These are phyloP conservation scores for mouse (Mus musculus) DNA, from an alignment of 2,113 vertebrate genomes.

Conservation along the genomic window GRCm39 chr3:102320501-102321000, in stretches of 20 bases:
- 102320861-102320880: constrained; percentile 42
- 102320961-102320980: background rate
- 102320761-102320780: constrained; percentile 57
- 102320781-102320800: constrained; percentile 70
- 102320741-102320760: constrained; percentile 75
- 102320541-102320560: constrained; percentile 79
- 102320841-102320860: constrained; percentile 4
- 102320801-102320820: constrained; percentile 39
- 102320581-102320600: constrained; percentile 78
- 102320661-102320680: background rate
- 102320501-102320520: constrained; percentile 74
- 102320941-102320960: background rate
- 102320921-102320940: background rate
- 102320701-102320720: constrained; percentile 71
- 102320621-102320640: constrained; percentile 74
- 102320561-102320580: constrained; percentile 78
- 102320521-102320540: constrained; percentile 70
- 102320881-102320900: constrained; percentile 59
- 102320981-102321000: background rate
- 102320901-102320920: background rate
- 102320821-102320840: constrained; percentile 42
- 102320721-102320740: constrained; percentile 61
- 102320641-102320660: constrained; percentile 59
- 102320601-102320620: constrained; percentile 75
- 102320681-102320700: constrained; percentile 53